Base-by-base conservation (phyloP, 2,113 vertebrate genomes). In the Vimba vimba region DNA sequence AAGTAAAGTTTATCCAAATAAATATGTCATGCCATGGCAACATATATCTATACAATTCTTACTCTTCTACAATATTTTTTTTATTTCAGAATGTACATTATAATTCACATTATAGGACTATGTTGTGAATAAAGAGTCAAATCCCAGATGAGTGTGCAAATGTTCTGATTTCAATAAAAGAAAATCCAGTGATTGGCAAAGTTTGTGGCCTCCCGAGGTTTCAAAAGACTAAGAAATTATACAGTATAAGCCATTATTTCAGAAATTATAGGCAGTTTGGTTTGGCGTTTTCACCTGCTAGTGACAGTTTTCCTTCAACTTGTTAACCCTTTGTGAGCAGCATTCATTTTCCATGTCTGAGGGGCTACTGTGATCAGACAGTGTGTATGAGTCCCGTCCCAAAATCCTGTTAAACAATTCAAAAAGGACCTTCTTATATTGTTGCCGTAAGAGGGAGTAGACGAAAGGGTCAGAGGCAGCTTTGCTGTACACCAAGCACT, bases 401-500 rank as follows among this genome's bases (percentile, higher is more conserved):
- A 96, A 83, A 21, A 95, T 87, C 62, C 93, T 89, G 52, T 92
- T 91, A 91, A 94, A 90, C 1, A 95, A 89, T 84, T 91, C 83
- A 36, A 95, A 92, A 85, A 96, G 93, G 79, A 94, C 95, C 85
- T 94, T 95, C 87, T 92, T 93, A 94, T 95, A 96, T 87, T 95
- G 95, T 68, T 94, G 95, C 57, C 94, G 92, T 74, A 97, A 91
- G 74, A 95, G 94, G 2, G 94, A 96, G 86, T 95, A 95, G 84
- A 96, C 93, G 36, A 95, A 95, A 0, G 95, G 95, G 85, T 96
- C 93, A 3, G 91, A 94, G 10, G 91, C 96, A 74, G 94, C 94
- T 93, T 96, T 95, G 91, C 95, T 94, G 27, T 95, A 96, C 79
- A 94, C 93, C 76, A 95, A 93, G 92, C 94, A 95, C 92, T 95